A percentile compares a stretch with the other conserved stretches of the same genome.
phyloP scores from a whole-genome alignment of 2,113 vertebrate species.

The Psephotus haematonotus region DNA sequence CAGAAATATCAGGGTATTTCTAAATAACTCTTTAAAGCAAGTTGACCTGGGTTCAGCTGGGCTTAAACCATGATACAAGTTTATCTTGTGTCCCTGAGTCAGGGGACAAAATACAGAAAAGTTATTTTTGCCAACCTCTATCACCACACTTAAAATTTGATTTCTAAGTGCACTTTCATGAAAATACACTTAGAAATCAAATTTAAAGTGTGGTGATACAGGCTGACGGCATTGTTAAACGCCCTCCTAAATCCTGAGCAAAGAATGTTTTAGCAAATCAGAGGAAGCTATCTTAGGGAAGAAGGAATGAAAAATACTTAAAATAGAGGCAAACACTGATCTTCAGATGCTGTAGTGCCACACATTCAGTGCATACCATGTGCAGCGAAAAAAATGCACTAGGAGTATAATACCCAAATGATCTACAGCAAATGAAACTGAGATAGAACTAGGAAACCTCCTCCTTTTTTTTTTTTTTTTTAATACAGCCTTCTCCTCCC shows the following conservation, averaged over 20 bases:
- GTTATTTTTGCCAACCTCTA: neutral
- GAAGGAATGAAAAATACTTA: neutral
- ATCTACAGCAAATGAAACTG: neutral
- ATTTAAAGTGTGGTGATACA: neutral
- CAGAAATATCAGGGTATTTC: neutral
- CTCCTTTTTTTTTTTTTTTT: neutral
- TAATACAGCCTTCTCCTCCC: too few species aligned
- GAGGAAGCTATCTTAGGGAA: neutral
- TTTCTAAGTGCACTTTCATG: neutral
- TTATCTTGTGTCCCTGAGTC: neutral
- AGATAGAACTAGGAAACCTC: neutral
- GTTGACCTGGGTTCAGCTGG: too few species aligned
- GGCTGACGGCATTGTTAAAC: neutral
- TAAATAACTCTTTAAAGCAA: neutral
- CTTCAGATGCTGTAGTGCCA: neutral
- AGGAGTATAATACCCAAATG: neutral
- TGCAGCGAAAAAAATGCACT: neutral
- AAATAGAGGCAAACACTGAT: neutral
- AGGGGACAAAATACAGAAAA: neutral
- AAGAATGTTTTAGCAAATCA: neutral
- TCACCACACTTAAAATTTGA: neutral
- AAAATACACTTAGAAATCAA: too few species aligned
- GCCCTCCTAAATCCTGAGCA: neutral
- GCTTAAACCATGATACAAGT: neutral
- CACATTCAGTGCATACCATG: neutral